phyloP scores from a whole-genome alignment of 1,140 invertebrate species.

The Cotesia vestalis region DNA sequence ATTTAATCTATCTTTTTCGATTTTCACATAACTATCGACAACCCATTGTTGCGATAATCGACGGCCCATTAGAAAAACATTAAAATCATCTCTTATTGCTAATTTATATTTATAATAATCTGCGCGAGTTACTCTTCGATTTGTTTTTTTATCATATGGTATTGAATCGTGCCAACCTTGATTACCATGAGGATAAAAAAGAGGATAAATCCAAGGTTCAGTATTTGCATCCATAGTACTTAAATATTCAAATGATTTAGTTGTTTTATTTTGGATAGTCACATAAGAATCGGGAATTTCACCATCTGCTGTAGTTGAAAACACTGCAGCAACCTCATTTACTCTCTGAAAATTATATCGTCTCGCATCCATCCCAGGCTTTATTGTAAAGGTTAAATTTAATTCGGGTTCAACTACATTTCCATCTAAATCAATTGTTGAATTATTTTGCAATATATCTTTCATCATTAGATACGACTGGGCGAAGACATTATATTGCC shows the following conservation, averaged over 20 bases:
- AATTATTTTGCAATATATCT: conserved; percentile 13
- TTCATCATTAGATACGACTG: conserved; percentile 25
- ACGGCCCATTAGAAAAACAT: conserved; percentile 22
- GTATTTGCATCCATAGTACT: conserved; percentile 4
- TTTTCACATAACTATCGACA: conserved; percentile 30
- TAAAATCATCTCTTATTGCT: conserved; percentile 17
- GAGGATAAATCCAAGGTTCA: conserved; percentile 19
- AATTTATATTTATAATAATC: conserved; percentile 23
- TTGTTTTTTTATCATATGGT: not conserved
- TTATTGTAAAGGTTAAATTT: conserved; percentile 24
- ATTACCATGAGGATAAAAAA: conserved; percentile 30
- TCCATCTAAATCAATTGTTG: not conserved
- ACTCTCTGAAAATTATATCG: conserved; percentile 25
- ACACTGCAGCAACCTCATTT: conserved; percentile 31
- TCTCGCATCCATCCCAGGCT: conserved; percentile 10
- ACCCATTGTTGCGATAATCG: conserved; percentile 26
- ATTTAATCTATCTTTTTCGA: conserved; percentile 29
- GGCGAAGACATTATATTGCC: conserved; percentile 20
- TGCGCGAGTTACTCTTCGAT: conserved; percentile 12
- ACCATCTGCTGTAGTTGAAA: conserved; percentile 28
- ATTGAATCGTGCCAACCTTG: conserved; percentile 27
- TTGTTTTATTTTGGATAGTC: conserved; percentile 22
- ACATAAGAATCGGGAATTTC: conserved; percentile 34
- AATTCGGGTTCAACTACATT: conserved; percentile 21
- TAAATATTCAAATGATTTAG: conserved; percentile 14